Conservation (phyloP, 2,113 vertebrate genomes). For the Elachura formosa region DNA sequence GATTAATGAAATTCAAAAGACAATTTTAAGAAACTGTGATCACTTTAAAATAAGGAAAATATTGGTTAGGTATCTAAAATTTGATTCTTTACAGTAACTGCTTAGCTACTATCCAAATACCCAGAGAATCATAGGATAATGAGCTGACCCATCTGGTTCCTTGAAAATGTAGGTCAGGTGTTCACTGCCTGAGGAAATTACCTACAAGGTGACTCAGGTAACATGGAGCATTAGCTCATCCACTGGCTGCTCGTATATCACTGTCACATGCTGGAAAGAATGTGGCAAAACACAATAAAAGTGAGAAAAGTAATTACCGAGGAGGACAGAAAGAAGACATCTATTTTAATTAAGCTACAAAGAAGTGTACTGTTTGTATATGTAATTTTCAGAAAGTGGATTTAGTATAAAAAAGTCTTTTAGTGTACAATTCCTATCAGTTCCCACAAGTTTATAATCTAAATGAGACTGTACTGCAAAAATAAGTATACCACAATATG, state of each 20-base stretch:
- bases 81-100: background rate
- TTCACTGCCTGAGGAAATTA: background rate
- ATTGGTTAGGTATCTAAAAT: background rate
- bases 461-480: background rate
- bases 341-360: background rate
- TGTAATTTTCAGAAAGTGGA: background rate
- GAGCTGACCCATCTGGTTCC: background rate
- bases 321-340: background rate
- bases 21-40: background rate
- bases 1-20: background rate
- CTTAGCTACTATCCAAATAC: background rate
- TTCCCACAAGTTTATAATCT: background rate
- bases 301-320: background rate
- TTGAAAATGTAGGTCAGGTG: constrained; percentile 13
- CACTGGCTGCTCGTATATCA: background rate
- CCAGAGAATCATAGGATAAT: background rate
- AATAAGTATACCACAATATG: background rate
- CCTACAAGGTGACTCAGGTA: background rate
- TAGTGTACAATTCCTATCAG: background rate
- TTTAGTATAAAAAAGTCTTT: background rate
- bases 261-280: background rate
- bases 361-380: background rate
- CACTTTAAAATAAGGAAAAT: background rate
- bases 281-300: background rate
- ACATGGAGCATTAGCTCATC: background rate